Base-by-base conservation (phyloP, 1,140 invertebrate genomes). In the honey bee (Apis mellifera) region DNA sequence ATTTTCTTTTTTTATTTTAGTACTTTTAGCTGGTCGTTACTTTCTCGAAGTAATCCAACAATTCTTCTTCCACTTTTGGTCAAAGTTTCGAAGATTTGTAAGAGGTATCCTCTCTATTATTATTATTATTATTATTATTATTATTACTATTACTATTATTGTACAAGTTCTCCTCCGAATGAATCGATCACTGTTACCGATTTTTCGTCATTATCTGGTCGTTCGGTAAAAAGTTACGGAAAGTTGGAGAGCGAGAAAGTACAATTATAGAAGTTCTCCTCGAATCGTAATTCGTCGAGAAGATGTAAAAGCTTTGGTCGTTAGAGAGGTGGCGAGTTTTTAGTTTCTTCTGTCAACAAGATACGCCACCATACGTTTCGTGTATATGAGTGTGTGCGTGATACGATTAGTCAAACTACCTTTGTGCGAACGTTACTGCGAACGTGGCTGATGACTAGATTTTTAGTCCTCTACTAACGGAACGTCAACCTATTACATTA, bases 401-500 rank as follows among this genome's bases (percentile, higher is more conserved):
- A 17, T 55, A 54, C 32, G 13, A 82, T 82, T 78, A 82, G 75
- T 77, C 66, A 32, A 52, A 5, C 42, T 69, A 68, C 52, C 52
- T 52, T n/a, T 64, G 21, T 23, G 32, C 32, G 8, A 59, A 54
- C 50, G 23, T 50, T 62, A 79, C 77, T 42, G n/a, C n/a, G n/a
- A n/a, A n/a, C 17, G 13, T 64, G 77, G 64, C 19, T 62, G 42
- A 50, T 23, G 59, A 66, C 32, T 65, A 79, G 55, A 50, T 64
- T 82, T 82, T 82, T 82, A 82, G 75, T 82, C 66, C 12, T 82
- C 74, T 78, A 82, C 81, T 64, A 55, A n/a, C n/a, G n/a, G 48
- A 70, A 17, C 11, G 48, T 15, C 21, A 55, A 70, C 55, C 23
- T 50, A n/a, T n/a, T n/a, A n/a, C n/a, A n/a, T 68, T 9, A 8